Evolutionary conservation across 1,140 invertebrate species (phyloP), one percentile per base, ranked within the genome.

Genomic region (Euglossa dilemma): DNA sequence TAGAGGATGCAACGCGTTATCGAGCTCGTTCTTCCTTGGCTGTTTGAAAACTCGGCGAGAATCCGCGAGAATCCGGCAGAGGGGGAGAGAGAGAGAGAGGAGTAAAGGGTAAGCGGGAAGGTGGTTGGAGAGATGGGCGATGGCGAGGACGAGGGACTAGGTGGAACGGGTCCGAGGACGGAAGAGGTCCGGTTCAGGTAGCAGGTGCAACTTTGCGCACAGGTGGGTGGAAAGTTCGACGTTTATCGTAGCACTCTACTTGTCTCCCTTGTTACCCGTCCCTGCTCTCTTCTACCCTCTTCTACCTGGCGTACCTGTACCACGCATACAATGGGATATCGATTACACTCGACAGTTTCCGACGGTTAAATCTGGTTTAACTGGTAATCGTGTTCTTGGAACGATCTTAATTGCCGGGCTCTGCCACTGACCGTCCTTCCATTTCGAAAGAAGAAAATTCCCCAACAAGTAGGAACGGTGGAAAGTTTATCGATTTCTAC

Each of bases 311-410:
- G 4, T 43, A 54, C 63, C 47, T 80, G 73, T 72, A 78, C 54
- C 36, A 23, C 57, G 76, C 23, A 88, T 36, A 36, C 82, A 84
- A 89, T 88, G 64, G 61, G 14, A 69, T 89, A 89, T 89, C 86
- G 79, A 80, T 89, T 88, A 89, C 84, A 84, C 66, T 69, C 63
- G 25, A 50, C 64, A 57, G 14, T 59, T 18, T 61, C 36, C 28
- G 12, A 61, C 18, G 3, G 45, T 69, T 23, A 63, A 69, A 56
- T 74, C 61, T 73, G 28, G 36, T 78, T 83, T 64, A 70, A 28
- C 75, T 12, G 50, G 45, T 43, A 66, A 84, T 80, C 45, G 7
- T 14, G 16, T 69, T 52, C 28, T 47, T 18, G 7, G 20, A 54
- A 54, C 50, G n/a, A 69, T 75, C 52, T 67, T 64, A 56, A 52